Evolutionary conservation across 2,888 invertebrate genomes (phyloP).

Genomic region (Piscicola geometra): DNA sequence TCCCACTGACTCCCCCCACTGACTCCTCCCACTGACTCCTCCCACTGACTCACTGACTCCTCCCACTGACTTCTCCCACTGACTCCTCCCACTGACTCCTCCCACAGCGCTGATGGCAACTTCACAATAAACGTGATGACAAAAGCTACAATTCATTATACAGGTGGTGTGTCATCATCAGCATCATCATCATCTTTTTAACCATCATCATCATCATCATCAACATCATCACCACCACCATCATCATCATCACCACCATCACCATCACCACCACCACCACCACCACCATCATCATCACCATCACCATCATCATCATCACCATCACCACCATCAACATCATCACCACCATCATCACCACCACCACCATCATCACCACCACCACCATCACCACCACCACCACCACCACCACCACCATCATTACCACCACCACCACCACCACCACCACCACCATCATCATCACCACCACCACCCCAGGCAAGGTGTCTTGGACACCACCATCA

Average conservation of each 20-base stretch:
- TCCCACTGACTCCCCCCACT: too few species aligned
- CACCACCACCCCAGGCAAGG: too few species aligned
- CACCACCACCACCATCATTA: slow-evolving; percentile 97
- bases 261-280: background rate
- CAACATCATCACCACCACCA: slow-evolving; percentile 45
- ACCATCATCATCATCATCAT: too few species aligned
- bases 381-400: slow-evolving; percentile 92
- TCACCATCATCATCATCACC: slow-evolving; percentile 1
- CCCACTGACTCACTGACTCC: too few species aligned
- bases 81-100: too few species aligned
- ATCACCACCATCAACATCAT: slow-evolving; percentile 85
- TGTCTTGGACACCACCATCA: slow-evolving; percentile 82
- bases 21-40: too few species aligned
- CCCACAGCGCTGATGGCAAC: slow-evolving; percentile 45
- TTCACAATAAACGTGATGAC: slow-evolving; percentile 44
- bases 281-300: background rate
- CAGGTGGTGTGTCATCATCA: slow-evolving; percentile 38
- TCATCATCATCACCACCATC: slow-evolving; percentile 41
- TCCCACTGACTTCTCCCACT: too few species aligned
- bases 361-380: slow-evolving; percentile 95
- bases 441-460: slow-evolving; percentile 94
- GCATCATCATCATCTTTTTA: slow-evolving; percentile 44
- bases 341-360: slow-evolving; percentile 93
- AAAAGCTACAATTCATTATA: slow-evolving; percentile 42
- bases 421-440: slow-evolving; percentile 94